Evolutionary conservation across 2,888 invertebrate species (phyloP).

Genomic region (Labia minor): DNA sequence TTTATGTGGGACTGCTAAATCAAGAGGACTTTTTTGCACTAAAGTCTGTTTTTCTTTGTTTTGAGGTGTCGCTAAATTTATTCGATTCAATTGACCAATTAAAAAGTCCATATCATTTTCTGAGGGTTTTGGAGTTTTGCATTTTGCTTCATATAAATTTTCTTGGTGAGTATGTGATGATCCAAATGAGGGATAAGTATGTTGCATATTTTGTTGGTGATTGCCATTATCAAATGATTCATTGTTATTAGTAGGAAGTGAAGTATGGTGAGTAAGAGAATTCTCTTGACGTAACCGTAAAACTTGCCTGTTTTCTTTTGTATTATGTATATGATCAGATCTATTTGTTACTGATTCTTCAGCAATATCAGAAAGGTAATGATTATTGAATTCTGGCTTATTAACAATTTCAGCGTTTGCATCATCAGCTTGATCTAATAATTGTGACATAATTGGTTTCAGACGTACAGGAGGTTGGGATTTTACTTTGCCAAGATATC

Average conservation of each 20-base stretch:
- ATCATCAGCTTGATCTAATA: neutral
- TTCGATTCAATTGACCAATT: neutral
- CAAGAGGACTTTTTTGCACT: neutral
- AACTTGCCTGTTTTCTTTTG: neutral
- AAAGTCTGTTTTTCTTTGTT: neutral
- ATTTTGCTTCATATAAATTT: neutral
- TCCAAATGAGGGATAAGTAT: neutral
- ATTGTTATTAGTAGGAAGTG: neutral
- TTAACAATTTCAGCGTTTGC: neutral
- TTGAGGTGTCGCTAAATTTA: neutral
- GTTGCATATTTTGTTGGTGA: neutral
- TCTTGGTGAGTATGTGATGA: neutral
- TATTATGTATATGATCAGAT: neutral
- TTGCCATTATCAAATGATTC: neutral
- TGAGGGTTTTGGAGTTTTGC: neutral
- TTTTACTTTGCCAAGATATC: neutral
- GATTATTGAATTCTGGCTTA: neutral
- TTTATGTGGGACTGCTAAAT: neutral
- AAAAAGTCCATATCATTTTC: neutral
- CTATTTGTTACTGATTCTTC: neutral
- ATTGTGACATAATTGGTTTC: neutral
- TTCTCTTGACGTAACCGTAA: neutral
- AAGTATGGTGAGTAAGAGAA: neutral
- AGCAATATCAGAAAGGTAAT: neutral
- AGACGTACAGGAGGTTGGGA: neutral